Conservation (phyloP, 2,797 vertebrate genomes). For the Lagocephalus sceleratus region DNA sequence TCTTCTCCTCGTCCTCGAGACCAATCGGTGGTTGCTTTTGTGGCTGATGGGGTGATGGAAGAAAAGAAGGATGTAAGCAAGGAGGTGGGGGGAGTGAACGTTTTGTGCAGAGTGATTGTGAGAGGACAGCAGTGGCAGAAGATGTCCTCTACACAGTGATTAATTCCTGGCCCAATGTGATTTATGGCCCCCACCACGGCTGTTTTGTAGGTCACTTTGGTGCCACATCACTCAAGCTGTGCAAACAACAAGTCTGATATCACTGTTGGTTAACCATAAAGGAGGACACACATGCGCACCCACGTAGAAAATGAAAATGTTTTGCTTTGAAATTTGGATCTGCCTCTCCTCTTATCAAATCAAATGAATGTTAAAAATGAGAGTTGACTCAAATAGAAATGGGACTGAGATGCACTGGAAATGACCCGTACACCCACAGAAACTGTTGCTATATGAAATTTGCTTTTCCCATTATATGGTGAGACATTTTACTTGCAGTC, state of each 20-base stretch:
- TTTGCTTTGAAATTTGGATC: slow-evolving; percentile 56
- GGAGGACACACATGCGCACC: slow-evolving; percentile 44
- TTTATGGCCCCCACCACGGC: slow-evolving; percentile 71
- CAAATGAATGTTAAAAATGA: slow-evolving; percentile 18
- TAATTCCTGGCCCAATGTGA: slow-evolving; percentile 72
- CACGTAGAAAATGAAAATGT: slow-evolving; percentile 47
- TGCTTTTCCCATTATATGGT: not conserved
- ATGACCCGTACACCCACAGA: not conserved
- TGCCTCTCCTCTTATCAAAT: slow-evolving; percentile 39
- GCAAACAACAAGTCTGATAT: slow-evolving; percentile 75
- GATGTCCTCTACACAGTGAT: slow-evolving; percentile 75
- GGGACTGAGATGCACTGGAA: not conserved
- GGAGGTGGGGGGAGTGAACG: slow-evolving; percentile 10
- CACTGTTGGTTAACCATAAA: slow-evolving; percentile 60
- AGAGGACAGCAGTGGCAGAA: slow-evolving; percentile 64
- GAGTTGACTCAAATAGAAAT: slow-evolving; percentile 4
- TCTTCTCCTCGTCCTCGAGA: slow-evolving; percentile 32
- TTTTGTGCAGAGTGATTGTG: slow-evolving; percentile 66
- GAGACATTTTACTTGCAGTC: not conserved
- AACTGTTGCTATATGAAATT: not conserved
- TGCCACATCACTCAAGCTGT: slow-evolving; percentile 76
- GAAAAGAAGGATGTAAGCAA: slow-evolving; percentile 24
- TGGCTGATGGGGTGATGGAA: slow-evolving; percentile 35
- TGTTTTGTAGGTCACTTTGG: slow-evolving; percentile 77
- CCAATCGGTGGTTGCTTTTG: slow-evolving; percentile 33